Base-by-base conservation (phyloP, 2,113 vertebrate genomes). In the Raphicerus campestris region DNA sequence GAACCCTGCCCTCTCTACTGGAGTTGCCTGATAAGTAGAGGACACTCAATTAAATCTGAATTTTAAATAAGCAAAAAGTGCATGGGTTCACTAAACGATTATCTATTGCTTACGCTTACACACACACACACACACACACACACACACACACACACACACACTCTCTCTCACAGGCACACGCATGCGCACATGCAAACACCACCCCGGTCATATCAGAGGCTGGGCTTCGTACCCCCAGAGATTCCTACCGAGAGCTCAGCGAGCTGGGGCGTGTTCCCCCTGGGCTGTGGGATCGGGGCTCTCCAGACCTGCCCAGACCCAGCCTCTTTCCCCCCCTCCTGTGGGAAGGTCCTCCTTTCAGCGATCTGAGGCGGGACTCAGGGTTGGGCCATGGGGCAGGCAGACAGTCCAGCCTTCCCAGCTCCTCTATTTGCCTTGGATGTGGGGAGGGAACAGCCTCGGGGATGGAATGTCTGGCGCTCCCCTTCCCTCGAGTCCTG, bases 231-330 rank as follows among this genome's bases (percentile, higher is more conserved):
- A 49, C 22, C 39, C 70, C 26, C 3, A 26, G 55, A 78, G 53
- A 83, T 24, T 26, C 51, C 60, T 53, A 47, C 86, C 17, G 15
- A 75, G 39, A 90, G 82, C 70, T 88, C 96, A 86, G 92, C 55
- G 47, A 87, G 86, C 55, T 5, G 17, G 91, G 84, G 58, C 51
- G 0, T 61, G 93, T 88, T 73, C 63, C 45, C 35, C 39, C 73
- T 5, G 80, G 60, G 89, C 60, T 47, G n/a, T 3, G 61, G 93
- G 66, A 94, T 78, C 63, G 30, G 30, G 70, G 4, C 32, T 88
- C 22, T 35, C 10, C 51, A 86, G 63, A 92, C 87, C 78, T 97
- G 95, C 87, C 89, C 70, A 87, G 86, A 73, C 83, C 60, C 45
- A 93, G 93, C 58, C 88, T 90, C 49, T 81, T 63, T 85, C 80